These are phyloP conservation scores for Ammodramus savannarum DNA, from an alignment of 2,113 vertebrate species.

Conservation along the genomic window DNA sequence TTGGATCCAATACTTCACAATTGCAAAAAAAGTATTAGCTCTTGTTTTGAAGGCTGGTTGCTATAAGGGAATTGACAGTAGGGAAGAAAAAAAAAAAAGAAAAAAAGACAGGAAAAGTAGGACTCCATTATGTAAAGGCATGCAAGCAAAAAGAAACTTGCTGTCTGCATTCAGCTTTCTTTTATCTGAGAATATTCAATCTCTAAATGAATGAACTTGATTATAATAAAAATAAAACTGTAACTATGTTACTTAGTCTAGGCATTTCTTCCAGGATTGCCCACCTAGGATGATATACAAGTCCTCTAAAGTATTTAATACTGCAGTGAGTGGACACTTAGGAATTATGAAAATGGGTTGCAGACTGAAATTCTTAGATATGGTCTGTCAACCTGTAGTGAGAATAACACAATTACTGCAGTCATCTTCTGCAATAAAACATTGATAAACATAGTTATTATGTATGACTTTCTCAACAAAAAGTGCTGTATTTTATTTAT, in stretches of 20 bases:
- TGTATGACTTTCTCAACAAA: constrained; percentile 16
- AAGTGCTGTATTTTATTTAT: constrained; percentile 43
- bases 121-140: background rate
- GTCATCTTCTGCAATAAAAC: constrained; percentile 37
- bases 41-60: constrained; percentile 62
- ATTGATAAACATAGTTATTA: constrained; percentile 47
- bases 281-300: background rate
- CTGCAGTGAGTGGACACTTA: background rate
- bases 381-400: background rate
- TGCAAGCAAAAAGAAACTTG: background rate
- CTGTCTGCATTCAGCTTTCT: background rate
- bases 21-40: constrained; percentile 52
- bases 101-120: background rate
- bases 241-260: background rate
- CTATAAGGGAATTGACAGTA: constrained; percentile 52
- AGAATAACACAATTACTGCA: constrained; percentile 43
- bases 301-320: background rate
- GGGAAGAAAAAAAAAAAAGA: background rate
- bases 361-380: background rate
- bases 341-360: constrained; percentile 23
- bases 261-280: background rate
- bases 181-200: background rate
- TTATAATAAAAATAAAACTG: background rate
- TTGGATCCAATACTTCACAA: constrained; percentile 77
- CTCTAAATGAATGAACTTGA: background rate